Base-by-base conservation (phyloP, 2,888 invertebrate species). In the Cepaea hortensis region DNA sequence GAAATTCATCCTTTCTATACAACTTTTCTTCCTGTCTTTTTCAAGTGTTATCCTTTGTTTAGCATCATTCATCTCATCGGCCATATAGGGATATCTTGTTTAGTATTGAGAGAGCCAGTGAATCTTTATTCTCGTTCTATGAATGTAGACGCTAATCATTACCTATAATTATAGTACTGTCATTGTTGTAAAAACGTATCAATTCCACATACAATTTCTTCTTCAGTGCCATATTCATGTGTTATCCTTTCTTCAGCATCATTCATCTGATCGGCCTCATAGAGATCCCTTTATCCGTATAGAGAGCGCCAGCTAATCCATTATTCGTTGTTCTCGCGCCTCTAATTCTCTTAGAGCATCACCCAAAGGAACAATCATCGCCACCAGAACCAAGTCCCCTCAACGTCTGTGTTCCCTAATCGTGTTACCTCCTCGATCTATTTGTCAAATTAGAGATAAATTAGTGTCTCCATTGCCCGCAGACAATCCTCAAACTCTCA, bases 361-460 rank as follows among this genome's bases (percentile, higher is more conserved):
- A 55, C 76, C 76, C 84, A 68, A 75, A 75, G 84, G 84, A 65
- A 75, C 84, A 73, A 84, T 84, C 84, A 65, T 18, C 7, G 20
- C 65, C n/a, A 15, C 77, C 18, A n/a, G n/a, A 61, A 83, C 35
- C 35, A 73, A 35, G 72, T 65, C 50, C n/a, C 62, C 11, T 73
- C 50, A 70, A 20, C 70, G 62, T 65, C 76, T 80, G 18, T 61
- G 70, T 61, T 50, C 85, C 73, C 81, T 77, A 85, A 85, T 72
- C 80, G 73, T 9, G 85, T 85, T 85, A 81, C 46, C 50, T 70
- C 80, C 48, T 2, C 85, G n/a, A 85, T 85, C 80, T 85, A 85
- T 81, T 85, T 85, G 85, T 85, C 85, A 80, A 85, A 85, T 85
- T 85, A 85, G 80, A 85, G 61, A 23, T 9, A 85, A 85, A 85